Conservation (phyloP, 2,888 invertebrate genomes). For the Tipula unca region DNA sequence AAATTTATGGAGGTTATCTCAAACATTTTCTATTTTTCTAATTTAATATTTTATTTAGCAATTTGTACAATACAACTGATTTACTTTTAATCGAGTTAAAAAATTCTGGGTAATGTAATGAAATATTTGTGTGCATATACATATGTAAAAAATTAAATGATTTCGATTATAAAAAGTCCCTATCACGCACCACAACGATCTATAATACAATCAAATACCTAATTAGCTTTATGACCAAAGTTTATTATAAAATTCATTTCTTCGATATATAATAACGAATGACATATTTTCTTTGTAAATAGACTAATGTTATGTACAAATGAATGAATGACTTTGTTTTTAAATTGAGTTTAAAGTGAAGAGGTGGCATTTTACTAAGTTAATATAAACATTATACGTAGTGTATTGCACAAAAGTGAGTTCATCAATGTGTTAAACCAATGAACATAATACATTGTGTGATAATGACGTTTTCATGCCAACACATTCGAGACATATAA, state of each 20-base stretch:
- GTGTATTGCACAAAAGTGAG: not conserved
- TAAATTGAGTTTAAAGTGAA: not conserved
- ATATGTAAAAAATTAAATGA: not conserved
- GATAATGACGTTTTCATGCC: not conserved
- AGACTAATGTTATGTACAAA: not conserved
- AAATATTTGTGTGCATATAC: no score
- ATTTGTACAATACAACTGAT: not conserved
- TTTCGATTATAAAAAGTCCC: not conserved
- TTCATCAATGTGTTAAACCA: not conserved
- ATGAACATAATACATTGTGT: not conserved
- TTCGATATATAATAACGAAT: not conserved
- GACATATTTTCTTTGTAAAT: not conserved
- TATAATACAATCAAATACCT: not conserved
- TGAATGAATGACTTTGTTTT: not conserved
- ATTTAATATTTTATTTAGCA: not conserved
- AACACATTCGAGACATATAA: not conserved
- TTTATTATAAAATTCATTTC: not conserved
- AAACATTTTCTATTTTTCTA: not conserved
- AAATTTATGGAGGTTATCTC: not conserved
- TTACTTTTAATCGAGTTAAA: not conserved
- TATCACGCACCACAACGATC: not conserved
- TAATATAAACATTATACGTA: not conserved
- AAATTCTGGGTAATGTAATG: not conserved
- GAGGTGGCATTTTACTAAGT: not conserved
- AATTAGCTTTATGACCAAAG: not conserved